Evolutionary conservation across 1,140 invertebrate species (phyloP).

Genomic region (Drosophila simulans): DNA sequence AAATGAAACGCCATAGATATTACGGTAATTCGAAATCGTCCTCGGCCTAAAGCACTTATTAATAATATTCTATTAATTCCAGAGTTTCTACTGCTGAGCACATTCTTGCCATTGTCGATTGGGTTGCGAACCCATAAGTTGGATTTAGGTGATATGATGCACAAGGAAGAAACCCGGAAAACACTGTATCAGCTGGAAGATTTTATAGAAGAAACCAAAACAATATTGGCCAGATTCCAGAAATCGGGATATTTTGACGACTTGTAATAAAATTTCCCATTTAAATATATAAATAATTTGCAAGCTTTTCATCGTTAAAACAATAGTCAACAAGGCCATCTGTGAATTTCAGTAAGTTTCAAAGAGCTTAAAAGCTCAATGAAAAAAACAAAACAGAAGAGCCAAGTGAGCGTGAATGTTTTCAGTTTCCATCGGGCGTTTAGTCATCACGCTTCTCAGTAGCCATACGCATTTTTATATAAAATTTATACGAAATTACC

Average conservation of each 20-base stretch:
- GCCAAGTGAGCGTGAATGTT: background rate
- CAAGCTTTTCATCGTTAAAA: background rate
- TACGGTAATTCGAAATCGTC: slow-evolving; percentile 28
- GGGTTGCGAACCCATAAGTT: background rate
- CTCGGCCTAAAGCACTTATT: background rate
- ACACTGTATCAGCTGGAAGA: slow-evolving; percentile 16
- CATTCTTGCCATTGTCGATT: slow-evolving; percentile 34
- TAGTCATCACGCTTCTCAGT: background rate
- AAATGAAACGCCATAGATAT: slow-evolving; percentile 29
- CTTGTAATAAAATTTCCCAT: background rate
- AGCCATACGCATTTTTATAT: background rate
- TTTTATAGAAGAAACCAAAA: slow-evolving; percentile 44
- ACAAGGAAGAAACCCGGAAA: slow-evolving; percentile 13
- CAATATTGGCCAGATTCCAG: slow-evolving; percentile 44
- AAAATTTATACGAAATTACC: background rate
- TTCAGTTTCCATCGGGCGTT: background rate
- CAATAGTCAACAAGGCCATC: background rate
- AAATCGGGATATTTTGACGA: slow-evolving; percentile 52
- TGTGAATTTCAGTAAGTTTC: background rate
- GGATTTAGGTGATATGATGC: slow-evolving; percentile 19
- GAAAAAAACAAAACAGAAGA: too few species aligned
- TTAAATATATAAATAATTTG: background rate
- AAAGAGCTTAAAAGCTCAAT: slow-evolving; percentile 4
- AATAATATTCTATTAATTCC: background rate
- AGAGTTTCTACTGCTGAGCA: slow-evolving; percentile 45